These are phyloP conservation scores for Chrysomela aeneicollis DNA, from an alignment of 2,888 invertebrate genomes.

Conservation along the genomic window DNA sequence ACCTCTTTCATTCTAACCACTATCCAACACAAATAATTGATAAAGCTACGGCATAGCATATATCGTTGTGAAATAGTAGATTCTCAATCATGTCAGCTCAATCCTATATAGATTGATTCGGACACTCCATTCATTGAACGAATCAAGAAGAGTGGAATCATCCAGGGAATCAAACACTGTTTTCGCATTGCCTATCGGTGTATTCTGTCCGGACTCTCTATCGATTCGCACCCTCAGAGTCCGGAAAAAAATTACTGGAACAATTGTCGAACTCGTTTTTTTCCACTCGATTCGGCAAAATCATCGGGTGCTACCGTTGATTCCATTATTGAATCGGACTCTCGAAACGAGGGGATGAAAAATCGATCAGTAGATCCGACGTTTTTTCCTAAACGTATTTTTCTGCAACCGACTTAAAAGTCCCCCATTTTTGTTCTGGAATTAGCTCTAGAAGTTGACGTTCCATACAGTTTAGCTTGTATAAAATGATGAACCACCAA, in stretches of 20 bases:
- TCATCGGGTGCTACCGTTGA: background rate
- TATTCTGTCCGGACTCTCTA: background rate
- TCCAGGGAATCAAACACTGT: background rate
- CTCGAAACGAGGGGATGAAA: background rate
- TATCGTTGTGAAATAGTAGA: too few species aligned
- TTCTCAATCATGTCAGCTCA: too few species aligned
- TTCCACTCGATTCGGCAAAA: background rate
- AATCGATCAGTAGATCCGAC: background rate
- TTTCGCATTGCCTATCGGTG: background rate
- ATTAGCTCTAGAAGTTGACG: too few species aligned
- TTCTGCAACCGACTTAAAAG: background rate
- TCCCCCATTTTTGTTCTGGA: too few species aligned
- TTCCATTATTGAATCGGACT: background rate
- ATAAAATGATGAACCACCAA: too few species aligned
- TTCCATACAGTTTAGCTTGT: too few species aligned
- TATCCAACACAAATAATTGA: too few species aligned
- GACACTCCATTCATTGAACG: too few species aligned
- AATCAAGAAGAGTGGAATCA: background rate
- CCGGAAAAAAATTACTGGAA: background rate
- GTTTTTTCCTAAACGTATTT: background rate
- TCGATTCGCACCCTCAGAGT: background rate
- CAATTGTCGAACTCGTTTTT: background rate
- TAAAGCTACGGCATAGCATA: too few species aligned
- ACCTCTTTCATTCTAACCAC: too few species aligned
- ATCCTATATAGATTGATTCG: too few species aligned